Percentiles rank a stretch among this genome's conserved stretches.
These are phyloP conservation scores for Anser brachyrhynchus DNA, from an alignment of 2,113 vertebrate species.

Conservation along the genomic window DNA sequence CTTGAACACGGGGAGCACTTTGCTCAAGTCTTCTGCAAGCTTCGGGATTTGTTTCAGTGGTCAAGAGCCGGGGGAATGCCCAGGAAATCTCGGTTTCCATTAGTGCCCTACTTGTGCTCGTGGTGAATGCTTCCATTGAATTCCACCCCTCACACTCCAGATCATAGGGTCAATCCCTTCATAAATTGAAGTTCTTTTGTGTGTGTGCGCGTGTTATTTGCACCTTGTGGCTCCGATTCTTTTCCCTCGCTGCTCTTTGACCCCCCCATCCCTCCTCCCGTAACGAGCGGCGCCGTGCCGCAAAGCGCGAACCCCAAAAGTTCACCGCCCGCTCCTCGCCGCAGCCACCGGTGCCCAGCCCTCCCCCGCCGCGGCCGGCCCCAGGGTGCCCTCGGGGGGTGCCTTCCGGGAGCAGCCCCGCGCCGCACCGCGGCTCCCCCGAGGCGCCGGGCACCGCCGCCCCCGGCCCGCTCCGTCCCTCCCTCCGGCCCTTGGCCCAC, in stretches of 20 bases:
- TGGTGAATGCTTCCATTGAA: background rate
- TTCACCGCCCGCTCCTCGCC: too few species aligned
- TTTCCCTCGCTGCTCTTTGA: background rate
- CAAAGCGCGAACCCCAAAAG: too few species aligned
- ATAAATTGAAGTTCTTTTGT: fast-evolving
- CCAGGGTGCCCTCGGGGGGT: too few species aligned
- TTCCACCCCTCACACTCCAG: fast-evolving
- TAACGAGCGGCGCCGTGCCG: background rate
- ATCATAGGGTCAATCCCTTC: background rate
- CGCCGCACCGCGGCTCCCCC: too few species aligned
- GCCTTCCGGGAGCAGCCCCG: too few species aligned
- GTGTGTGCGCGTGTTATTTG: background rate
- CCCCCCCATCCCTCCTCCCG: background rate
- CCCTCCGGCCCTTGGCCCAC: background rate
- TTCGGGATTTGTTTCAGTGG: background rate
- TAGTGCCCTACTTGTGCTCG: background rate
- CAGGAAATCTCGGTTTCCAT: background rate
- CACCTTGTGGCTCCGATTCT: background rate
- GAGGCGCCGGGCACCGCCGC: background rate
- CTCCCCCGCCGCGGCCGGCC: background rate
- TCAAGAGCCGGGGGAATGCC: background rate
- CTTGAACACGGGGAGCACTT: background rate
- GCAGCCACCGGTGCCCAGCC: background rate
- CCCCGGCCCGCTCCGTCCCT: background rate
- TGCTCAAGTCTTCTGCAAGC: background rate